Evolutionary conservation across 2,888 invertebrate genomes (phyloP).

Genomic region (Frankliniella fusca): DNA sequence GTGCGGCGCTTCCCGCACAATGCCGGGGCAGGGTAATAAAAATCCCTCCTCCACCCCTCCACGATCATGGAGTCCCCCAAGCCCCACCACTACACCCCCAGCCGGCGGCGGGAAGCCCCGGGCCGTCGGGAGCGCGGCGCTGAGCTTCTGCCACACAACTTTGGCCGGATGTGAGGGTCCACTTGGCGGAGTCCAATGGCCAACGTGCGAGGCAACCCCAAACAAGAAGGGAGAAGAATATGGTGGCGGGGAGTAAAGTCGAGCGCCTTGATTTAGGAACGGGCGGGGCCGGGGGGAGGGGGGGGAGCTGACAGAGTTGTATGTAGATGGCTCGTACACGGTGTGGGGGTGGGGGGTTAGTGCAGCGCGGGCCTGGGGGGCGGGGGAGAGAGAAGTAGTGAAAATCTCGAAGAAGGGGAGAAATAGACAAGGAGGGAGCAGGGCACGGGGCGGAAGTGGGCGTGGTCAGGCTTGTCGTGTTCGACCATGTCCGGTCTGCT

Average conservation of each 20-base stretch:
- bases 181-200: background rate
- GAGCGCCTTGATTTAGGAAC: slow-evolving; percentile 12
- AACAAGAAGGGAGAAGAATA: slow-evolving; percentile 3
- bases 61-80: background rate
- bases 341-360: slow-evolving; percentile 15
- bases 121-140: background rate
- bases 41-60: background rate
- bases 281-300: slow-evolving; percentile 27
- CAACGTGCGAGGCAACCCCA: background rate
- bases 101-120: background rate
- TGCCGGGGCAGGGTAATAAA: background rate
- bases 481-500: background rate
- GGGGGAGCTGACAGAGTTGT: slow-evolving; percentile 31
- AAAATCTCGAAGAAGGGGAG: slow-evolving; percentile 35
- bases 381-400: slow-evolving; percentile 34
- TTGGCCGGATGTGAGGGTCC: slow-evolving; percentile 8
- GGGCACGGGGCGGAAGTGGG: slow-evolving; percentile 34
- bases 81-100: background rate
- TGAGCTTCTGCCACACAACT: slow-evolving; percentile 1
- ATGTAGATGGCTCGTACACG: slow-evolving; percentile 29
- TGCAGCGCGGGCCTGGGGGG: background rate
- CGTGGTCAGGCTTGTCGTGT: slow-evolving; percentile 14
- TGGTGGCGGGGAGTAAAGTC: background rate
- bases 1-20: no score
- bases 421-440: slow-evolving; percentile 31